Conservation (phyloP, 2,888 invertebrate species). For the Horisme vitalbata region DNA sequence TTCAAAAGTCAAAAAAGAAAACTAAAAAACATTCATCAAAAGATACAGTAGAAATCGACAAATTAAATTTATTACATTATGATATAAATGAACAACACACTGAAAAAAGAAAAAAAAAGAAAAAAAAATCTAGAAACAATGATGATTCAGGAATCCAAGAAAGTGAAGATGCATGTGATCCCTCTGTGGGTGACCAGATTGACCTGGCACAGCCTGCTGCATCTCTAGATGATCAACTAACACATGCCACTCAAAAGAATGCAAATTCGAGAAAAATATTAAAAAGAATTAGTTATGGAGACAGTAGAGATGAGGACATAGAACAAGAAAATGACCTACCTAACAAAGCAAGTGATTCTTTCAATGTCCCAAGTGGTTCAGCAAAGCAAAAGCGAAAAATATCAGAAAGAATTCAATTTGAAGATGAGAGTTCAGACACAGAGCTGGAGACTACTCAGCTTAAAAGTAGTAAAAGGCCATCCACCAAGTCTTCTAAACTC, state of each 20-base stretch:
- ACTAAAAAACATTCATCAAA: conserved; percentile 18
- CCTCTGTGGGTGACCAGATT: not conserved
- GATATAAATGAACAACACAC: conserved; percentile 22
- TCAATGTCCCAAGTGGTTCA: not conserved
- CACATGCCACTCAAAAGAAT: not conserved
- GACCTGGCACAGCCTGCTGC: not conserved
- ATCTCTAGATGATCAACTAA: not conserved
- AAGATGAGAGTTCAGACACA: conserved; percentile 48
- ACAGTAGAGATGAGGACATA: not conserved
- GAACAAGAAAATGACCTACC: not conserved
- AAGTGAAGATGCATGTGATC: no score
- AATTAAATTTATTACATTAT: conserved; percentile 5
- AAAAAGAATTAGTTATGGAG: not conserved
- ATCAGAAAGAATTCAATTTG: conserved; percentile 59
- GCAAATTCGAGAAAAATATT: not conserved
- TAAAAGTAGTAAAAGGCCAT: conserved; percentile 12
- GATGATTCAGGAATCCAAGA: conserved; percentile 17
- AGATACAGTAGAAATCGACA: conserved; percentile 23
- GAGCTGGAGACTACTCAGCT: conserved; percentile 18
- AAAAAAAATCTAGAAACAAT: conserved; percentile 39
- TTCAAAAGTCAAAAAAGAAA: conserved; percentile 7
- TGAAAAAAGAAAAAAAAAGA: conserved; percentile 39
- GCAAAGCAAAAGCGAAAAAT: conserved; percentile 34
- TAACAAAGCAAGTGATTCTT: conserved; percentile 1
- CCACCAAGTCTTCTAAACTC: conserved; percentile 36